A percentile compares a stretch with the other conserved stretches of the same genome.
phyloP scores from a whole-genome alignment of 2,888 invertebrate genomes.

The Suillia variegata region DNA sequence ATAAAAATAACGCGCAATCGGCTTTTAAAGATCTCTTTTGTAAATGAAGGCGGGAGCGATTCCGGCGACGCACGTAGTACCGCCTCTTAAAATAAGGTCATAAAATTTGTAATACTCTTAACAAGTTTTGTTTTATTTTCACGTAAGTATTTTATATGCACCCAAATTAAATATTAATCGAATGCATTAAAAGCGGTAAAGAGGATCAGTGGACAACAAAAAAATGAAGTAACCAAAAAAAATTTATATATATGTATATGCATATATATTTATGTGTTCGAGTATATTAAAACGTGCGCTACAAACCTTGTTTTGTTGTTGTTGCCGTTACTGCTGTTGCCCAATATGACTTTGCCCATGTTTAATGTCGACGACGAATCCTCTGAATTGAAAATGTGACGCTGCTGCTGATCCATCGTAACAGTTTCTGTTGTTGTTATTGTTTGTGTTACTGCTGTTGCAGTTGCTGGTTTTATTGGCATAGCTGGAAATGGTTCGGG shows the following conservation, averaged over 20 bases:
- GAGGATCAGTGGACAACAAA: no score
- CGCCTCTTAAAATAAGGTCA: neutral
- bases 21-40: no score
- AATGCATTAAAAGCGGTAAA: no score
- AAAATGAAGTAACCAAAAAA: no score
- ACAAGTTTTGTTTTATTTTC: neutral
- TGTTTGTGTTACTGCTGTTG: neutral
- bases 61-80: no score
- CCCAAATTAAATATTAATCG: conserved; percentile 3
- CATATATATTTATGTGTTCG: no score
- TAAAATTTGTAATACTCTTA: neutral
- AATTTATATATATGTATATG: no score
- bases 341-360: conserved; percentile 53
- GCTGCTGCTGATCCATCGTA: conserved; percentile 12
- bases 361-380: conserved; percentile 46
- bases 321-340: no score
- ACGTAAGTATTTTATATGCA: neutral
- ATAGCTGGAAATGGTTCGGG: neutral
- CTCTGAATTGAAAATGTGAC: conserved; percentile 47
- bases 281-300: no score
- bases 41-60: no score
- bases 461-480: neutral
- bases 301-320: conserved; percentile 53
- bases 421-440: neutral
- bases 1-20: neutral